These are phyloP conservation scores for Diglossa cyanea DNA, from an alignment of 2,797 vertebrate species.

Conservation along the genomic window DNA sequence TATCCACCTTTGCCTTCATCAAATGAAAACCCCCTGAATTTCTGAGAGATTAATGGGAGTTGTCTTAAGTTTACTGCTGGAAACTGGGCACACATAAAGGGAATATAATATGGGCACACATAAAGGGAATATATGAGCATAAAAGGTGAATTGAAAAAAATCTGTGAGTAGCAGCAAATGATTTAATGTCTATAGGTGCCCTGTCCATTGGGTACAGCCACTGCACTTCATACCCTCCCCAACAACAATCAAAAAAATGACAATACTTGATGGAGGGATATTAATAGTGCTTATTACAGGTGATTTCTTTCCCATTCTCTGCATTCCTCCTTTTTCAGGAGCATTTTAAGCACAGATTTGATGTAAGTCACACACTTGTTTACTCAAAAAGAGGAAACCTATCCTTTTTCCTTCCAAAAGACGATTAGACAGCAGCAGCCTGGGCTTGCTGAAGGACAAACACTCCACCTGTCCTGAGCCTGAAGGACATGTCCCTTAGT, in stretches of 20 bases:
- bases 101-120: not conserved
- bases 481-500: not conserved
- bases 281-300: not conserved
- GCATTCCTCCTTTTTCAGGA: not conserved
- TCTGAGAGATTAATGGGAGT: not conserved
- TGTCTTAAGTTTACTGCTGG: not conserved
- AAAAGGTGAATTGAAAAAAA: not conserved
- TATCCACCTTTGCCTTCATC: not conserved
- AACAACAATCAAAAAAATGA: not conserved
- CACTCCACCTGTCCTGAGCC: not conserved
- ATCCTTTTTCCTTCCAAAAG: not conserved
- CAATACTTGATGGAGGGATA: not conserved
- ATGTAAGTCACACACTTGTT: rapidly evolving
- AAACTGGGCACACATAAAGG: not conserved
- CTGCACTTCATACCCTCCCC: not conserved
- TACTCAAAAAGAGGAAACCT: not conserved
- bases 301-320: not conserved
- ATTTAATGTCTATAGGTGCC: not conserved
- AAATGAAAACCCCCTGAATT: not conserved
- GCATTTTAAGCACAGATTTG: not conserved
- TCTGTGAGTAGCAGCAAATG: not conserved
- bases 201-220: not conserved
- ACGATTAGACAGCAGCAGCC: not conserved
- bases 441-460: not conserved
- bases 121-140: not conserved